Percentiles rank a stretch among this genome's conserved stretches.
Conservation (phyloP, 2,888 invertebrate genomes). For the Epistrophella euchroma region DNA sequence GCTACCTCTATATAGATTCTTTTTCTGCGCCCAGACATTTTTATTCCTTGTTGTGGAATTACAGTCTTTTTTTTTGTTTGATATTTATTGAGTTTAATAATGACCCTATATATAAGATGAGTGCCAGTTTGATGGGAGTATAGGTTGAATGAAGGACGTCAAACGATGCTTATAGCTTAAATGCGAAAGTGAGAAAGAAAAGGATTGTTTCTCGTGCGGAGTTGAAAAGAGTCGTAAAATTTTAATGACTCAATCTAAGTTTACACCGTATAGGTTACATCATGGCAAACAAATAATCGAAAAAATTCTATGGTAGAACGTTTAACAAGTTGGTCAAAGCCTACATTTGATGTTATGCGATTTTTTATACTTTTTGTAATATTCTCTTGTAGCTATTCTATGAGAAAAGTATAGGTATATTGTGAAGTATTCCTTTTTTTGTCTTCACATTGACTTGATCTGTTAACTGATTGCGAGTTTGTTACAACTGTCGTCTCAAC, state of each 20-base stretch:
- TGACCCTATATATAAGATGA: conserved; percentile 46
- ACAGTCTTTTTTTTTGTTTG: conserved; percentile 36
- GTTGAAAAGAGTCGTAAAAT: conserved; percentile 53
- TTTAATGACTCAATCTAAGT: conserved; percentile 70
- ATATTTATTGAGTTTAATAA: conserved; percentile 70
- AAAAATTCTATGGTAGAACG: not conserved
- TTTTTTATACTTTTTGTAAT: not conserved
- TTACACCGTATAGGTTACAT: conserved; percentile 53
- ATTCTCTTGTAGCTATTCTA: too few relatives aligned
- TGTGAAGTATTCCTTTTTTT: too few relatives aligned
- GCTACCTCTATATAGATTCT: conserved; percentile 25
- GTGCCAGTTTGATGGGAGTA: conserved; percentile 24
- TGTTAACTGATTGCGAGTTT: too few relatives aligned
- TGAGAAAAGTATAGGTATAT: too few relatives aligned
- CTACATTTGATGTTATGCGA: not conserved
- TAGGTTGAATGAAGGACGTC: conserved; percentile 22
- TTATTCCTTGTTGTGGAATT: conserved; percentile 72
- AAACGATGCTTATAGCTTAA: not conserved
- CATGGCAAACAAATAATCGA: conserved; percentile 3
- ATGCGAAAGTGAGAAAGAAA: conserved; percentile 27
- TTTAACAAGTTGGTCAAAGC: not conserved
- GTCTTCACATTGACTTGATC: too few relatives aligned
- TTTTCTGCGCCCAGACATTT: conserved; percentile 50
- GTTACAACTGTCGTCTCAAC: too few relatives aligned
- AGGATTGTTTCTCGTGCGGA: conserved; percentile 49